A percentile compares a stretch with the other conserved stretches of the same genome.
Evolutionary conservation across 2,797 vertebrate species (phyloP).

Genomic region (Pseudochirops corinnae): DNA sequence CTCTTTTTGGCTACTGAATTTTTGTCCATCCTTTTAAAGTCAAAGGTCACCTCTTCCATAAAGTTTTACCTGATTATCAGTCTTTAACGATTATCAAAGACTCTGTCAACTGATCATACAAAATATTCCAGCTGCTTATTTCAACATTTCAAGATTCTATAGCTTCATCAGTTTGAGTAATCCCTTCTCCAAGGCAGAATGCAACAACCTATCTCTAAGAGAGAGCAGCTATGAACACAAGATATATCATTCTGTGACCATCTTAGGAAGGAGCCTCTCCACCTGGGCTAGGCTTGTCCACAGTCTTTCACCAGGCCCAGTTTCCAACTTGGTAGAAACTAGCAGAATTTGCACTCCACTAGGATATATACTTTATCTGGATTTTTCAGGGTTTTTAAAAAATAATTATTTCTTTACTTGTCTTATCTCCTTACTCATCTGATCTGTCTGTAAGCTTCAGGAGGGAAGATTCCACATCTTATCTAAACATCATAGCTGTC

Average conservation of each 20-base stretch:
- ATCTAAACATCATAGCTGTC: neutral
- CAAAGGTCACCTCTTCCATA: neutral
- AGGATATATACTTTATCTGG: neutral
- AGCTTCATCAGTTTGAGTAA: neutral
- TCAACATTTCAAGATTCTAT: neutral
- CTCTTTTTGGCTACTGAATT: neutral
- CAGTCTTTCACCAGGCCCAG: neutral
- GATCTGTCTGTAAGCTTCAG: neutral
- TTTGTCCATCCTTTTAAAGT: neutral
- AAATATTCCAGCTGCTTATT: neutral
- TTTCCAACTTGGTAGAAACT: neutral
- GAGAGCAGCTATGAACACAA: neutral
- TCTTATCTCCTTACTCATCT: neutral
- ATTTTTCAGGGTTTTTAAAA: neutral
- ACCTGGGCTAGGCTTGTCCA: neutral
- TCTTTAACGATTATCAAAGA: neutral
- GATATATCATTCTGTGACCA: neutral
- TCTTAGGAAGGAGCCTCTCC: neutral
- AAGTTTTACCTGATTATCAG: neutral
- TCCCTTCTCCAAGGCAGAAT: neutral
- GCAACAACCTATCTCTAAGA: neutral
- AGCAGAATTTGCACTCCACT: neutral
- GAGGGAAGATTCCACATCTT: neutral
- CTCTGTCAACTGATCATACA: neutral
- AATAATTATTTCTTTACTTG: neutral